Evolutionary conservation across 64 coral and sea anemone genomes (phyloP).

Genomic region (Pachyseris speciosa): DNA sequence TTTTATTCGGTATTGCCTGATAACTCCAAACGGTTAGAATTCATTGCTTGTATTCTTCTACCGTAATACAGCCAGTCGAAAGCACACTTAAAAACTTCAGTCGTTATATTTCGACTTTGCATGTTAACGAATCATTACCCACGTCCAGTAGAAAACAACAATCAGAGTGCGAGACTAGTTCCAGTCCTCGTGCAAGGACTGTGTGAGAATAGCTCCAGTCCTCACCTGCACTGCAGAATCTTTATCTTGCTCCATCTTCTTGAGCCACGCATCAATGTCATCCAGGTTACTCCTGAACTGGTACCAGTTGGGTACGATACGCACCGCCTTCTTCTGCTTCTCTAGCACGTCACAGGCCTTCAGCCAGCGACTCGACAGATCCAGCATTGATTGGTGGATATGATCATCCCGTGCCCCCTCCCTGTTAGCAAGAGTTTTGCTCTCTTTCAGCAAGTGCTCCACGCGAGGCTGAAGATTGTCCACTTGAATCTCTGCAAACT

Average conservation of each 20-base stretch:
- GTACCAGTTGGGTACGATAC: conserved; percentile 92
- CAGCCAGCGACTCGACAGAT: conserved; percentile 91
- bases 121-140: too few species aligned
- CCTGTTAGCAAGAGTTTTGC: conserved; percentile 69
- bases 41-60: too few species aligned
- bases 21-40: too few species aligned
- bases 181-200: too few species aligned
- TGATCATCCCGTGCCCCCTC: conserved; percentile 72
- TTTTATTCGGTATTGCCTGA: too few species aligned
- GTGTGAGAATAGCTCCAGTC: not conserved
- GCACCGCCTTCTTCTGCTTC: conserved; percentile 76
- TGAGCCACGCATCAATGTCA: conserved; percentile 79
- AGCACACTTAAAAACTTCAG: too few species aligned
- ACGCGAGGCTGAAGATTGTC: conserved; percentile 86
- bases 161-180: too few species aligned
- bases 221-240: conserved; percentile 14
- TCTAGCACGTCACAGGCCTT: conserved; percentile 91
- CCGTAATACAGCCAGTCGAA: too few species aligned
- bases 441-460: conserved; percentile 80
- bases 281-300: conserved; percentile 90
- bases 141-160: too few species aligned
- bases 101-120: too few species aligned
- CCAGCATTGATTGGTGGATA: conserved; percentile 86
- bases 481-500: conserved; percentile 72
- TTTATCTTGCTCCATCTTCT: conserved; percentile 71